Evolutionary conservation across 2,797 vertebrate genomes (phyloP).

Genomic region (Enteromius radiatus): DNA sequence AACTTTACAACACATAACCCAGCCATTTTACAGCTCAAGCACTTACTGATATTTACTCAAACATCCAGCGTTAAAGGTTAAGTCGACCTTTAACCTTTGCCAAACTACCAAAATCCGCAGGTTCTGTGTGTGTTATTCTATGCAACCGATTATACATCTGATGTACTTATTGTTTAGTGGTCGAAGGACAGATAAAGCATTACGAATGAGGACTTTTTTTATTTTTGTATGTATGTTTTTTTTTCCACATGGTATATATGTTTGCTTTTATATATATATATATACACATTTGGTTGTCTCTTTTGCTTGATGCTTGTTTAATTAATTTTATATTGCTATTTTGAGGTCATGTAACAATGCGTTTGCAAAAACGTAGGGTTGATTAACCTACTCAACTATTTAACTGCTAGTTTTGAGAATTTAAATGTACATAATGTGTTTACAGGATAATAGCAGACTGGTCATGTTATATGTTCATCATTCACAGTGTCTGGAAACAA

Average conservation of each 20-base stretch:
- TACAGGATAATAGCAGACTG: constrained; percentile 64
- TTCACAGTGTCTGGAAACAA: constrained; percentile 26
- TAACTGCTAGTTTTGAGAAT: constrained; percentile 45
- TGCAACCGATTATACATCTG: constrained; percentile 84
- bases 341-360: constrained; percentile 36
- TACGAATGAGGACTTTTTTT: constrained; percentile 55
- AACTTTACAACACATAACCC: constrained; percentile 26
- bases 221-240: constrained; percentile 60
- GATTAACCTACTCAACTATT: constrained; percentile 9
- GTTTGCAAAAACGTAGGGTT: constrained; percentile 33
- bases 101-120: constrained; percentile 78
- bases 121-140: constrained; percentile 86
- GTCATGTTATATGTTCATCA: background rate
- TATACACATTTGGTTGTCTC: constrained; percentile 56
- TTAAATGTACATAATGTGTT: constrained; percentile 71
- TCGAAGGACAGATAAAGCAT: constrained; percentile 53
- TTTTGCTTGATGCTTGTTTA: constrained; percentile 43
- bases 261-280: constrained; percentile 66
- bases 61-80: constrained; percentile 57
- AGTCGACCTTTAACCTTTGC: constrained; percentile 73
- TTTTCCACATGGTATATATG: constrained; percentile 39
- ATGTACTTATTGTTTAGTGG: constrained; percentile 60
- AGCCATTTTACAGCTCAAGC: constrained; percentile 33
- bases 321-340: constrained; percentile 36
- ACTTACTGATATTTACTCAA: constrained; percentile 41